Conservation (phyloP, 2,797 vertebrate species). For the Smutsia temminckii region DNA sequence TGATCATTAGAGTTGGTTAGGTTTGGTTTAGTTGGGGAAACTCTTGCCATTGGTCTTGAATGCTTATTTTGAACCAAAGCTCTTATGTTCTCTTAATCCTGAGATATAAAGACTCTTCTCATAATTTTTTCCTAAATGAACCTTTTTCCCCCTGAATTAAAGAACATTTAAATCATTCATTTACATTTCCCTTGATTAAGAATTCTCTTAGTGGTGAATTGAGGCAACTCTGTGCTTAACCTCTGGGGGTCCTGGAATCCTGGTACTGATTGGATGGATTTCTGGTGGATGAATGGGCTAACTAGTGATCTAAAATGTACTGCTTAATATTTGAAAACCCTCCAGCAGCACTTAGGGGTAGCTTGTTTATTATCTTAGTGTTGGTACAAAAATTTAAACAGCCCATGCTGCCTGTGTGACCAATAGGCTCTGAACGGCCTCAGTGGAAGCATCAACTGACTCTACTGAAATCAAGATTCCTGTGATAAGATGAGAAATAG, state of each 20-base stretch:
- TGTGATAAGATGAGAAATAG: not conserved
- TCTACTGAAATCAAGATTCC: not conserved
- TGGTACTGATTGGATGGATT: not conserved
- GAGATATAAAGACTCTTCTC: not conserved
- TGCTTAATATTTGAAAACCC: not conserved
- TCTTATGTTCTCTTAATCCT: not conserved
- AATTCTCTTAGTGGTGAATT: not conserved
- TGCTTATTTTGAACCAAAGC: not conserved
- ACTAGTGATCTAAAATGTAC: not conserved
- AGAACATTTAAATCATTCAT: not conserved
- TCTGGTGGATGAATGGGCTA: not conserved
- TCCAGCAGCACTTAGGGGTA: too few relatives aligned
- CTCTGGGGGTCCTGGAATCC: not conserved
- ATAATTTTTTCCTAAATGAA: not conserved
- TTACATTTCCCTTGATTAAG: not conserved
- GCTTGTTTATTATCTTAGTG: not conserved
- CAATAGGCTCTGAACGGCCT: not conserved
- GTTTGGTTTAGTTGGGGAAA: not conserved
- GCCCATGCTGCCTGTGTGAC: not conserved
- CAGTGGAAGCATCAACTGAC: not conserved
- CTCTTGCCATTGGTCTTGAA: not conserved
- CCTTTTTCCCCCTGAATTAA: not conserved
- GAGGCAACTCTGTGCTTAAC: not conserved
- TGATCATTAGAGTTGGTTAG: too few relatives aligned
- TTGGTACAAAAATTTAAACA: not conserved